These are phyloP conservation scores for Bursaphelenchus mucronatus DNA, from an alignment of 1,140 invertebrate species.

Conservation along the genomic window DNA sequence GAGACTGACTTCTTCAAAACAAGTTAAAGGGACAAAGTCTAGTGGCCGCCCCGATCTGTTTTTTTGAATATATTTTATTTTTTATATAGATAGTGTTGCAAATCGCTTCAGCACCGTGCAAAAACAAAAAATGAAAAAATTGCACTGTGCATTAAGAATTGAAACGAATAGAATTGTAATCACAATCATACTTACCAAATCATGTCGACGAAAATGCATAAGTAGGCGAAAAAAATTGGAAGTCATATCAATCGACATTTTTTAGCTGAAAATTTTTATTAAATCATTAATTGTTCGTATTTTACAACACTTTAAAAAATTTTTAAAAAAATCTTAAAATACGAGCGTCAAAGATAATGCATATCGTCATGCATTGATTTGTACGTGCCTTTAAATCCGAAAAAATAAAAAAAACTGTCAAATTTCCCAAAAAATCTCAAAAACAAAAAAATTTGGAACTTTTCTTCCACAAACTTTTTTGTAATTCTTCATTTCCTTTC, in stretches of 20 bases:
- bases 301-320: too few relatives aligned
- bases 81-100: too few relatives aligned
- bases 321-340: too few relatives aligned
- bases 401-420: too few relatives aligned
- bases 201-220: slow-evolving; percentile 46
- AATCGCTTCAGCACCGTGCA: not conserved
- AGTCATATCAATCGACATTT: slow-evolving; percentile 39
- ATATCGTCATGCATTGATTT: too few relatives aligned
- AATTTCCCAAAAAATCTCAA: too few relatives aligned
- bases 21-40: not conserved
- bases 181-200: slow-evolving; percentile 37
- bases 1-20: too few relatives aligned
- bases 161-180: not conserved
- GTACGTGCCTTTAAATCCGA: too few relatives aligned
- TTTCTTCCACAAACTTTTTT: too few relatives aligned
- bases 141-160: not conserved
- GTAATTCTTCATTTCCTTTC: too few relatives aligned
- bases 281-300: not conserved
- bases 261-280: slow-evolving; percentile 1
- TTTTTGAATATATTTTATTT: slow-evolving; percentile 14
- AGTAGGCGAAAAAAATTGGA: slow-evolving; percentile 38
- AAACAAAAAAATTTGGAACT: too few relatives aligned
- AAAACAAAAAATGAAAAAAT: not conserved
- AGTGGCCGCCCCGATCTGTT: slow-evolving; percentile 8
- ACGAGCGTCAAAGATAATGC: too few relatives aligned